Evolutionary conservation across 2,797 vertebrate genomes (phyloP).

Genomic region (Margarornis squamiger): DNA sequence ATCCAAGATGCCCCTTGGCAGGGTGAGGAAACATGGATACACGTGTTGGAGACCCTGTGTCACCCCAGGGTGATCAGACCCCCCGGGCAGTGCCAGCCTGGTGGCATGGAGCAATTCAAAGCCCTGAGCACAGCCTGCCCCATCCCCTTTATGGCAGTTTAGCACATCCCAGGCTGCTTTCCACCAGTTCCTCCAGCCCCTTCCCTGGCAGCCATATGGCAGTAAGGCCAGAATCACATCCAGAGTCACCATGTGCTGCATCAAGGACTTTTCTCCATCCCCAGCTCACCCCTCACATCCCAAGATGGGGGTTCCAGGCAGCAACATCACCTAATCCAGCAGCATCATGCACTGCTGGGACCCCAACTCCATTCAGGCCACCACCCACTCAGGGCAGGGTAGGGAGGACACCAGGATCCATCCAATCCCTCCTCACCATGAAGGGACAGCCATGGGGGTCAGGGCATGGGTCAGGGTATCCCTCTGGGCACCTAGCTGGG

Average conservation of each 20-base stretch:
- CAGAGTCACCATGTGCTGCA: background rate
- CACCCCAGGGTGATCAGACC: fast-evolving
- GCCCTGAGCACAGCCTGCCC: background rate
- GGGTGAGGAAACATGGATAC: background rate
- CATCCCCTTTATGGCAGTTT: background rate
- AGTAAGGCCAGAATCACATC: fast-evolving
- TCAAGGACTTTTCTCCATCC: background rate
- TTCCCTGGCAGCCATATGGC: background rate
- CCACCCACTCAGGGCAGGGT: fast-evolving
- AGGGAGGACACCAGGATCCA: background rate
- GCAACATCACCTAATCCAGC: fast-evolving
- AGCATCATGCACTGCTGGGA: background rate
- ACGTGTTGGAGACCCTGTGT: fast-evolving
- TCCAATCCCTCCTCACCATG: fast-evolving
- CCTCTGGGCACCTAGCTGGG: background rate
- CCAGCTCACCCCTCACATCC: background rate
- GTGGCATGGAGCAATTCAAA: background rate
- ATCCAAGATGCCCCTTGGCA: background rate
- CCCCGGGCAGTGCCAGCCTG: background rate
- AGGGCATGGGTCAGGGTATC: background rate
- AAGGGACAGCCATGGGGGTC: fast-evolving
- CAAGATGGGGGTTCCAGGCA: background rate
- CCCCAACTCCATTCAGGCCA: background rate
- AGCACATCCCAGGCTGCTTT: background rate
- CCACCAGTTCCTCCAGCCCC: background rate